These are phyloP conservation scores for Anagrus nilaparvatae DNA, from an alignment of 1,140 invertebrate genomes.

Conservation along the genomic window DNA sequence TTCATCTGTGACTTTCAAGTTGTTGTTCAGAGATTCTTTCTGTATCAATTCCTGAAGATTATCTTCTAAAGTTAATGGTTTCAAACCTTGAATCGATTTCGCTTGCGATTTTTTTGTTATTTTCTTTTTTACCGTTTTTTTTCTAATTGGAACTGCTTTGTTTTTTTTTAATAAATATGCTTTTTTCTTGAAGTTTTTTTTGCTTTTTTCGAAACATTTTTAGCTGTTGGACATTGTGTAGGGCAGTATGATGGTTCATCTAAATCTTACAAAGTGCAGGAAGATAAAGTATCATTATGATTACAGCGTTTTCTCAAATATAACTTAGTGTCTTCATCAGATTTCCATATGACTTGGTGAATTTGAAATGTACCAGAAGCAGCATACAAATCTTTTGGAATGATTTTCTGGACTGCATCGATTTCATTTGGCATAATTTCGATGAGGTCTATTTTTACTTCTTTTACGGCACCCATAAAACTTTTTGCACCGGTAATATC, in stretches of 20 bases:
- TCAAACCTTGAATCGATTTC: too few species aligned
- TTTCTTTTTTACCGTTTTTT: too few species aligned
- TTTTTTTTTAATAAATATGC: too few species aligned
- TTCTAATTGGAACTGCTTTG: too few species aligned
- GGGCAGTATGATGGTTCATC: neutral
- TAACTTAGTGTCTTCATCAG: neutral
- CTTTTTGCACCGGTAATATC: neutral
- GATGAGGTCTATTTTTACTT: neutral
- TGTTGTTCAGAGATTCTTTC: too few species aligned
- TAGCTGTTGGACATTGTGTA: neutral
- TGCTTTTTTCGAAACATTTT: too few species aligned
- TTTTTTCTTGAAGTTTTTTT: too few species aligned
- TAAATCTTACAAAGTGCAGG: neutral
- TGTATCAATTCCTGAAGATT: too few species aligned
- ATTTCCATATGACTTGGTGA: neutral
- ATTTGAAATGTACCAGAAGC: neutral
- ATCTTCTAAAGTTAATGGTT: too few species aligned
- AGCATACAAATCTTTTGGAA: neutral
- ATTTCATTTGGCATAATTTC: neutral
- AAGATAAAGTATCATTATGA: neutral
- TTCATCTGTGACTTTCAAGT: neutral
- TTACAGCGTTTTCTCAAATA: neutral
- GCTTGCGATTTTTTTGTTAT: too few species aligned
- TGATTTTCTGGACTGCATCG: neutral
- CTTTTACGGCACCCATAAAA: constrained; percentile 1